Percentiles rank a stretch among this genome's conserved stretches.
Evolutionary conservation across 1,140 invertebrate genomes (phyloP).

Genomic region (Bombus soroeensis): DNA sequence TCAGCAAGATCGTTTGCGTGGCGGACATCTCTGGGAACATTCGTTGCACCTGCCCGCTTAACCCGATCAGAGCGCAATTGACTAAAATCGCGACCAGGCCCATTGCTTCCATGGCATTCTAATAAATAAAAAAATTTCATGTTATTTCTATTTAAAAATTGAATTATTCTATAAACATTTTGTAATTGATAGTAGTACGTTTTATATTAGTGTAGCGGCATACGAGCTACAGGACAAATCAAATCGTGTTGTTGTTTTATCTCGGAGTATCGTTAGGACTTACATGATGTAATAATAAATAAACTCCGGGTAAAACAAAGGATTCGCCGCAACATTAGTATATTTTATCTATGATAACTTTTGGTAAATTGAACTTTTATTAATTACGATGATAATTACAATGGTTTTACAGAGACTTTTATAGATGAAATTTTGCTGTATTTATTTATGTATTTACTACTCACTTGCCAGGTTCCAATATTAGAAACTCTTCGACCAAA

Average conservation of each 20-base stretch:
- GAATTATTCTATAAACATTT: not conserved
- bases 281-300: no score
- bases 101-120: constrained; percentile 97
- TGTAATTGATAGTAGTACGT: not conserved
- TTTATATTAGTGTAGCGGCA: no score
- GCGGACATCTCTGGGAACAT: constrained; percentile 94
- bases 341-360: not conserved
- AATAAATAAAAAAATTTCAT: constrained; percentile 10
- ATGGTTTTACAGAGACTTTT: not conserved
- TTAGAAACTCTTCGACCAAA: constrained; percentile 95
- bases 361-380: not conserved
- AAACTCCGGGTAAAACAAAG: no score
- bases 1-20: constrained; percentile 92
- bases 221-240: no score
- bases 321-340: no score
- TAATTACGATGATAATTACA: not conserved
- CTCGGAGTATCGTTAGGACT: no score
- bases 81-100: constrained; percentile 96
- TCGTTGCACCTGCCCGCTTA: constrained; percentile 94
- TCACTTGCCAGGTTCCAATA: constrained; percentile 98
- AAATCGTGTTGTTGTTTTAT: no score
- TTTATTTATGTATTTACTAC: not conserved
- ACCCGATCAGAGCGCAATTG: constrained; percentile 96
- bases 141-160: not conserved
- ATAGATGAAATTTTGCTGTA: no score